These are phyloP conservation scores for Scaptomyza parva DNA, from an alignment of 2,888 invertebrate genomes.

Conservation along the genomic window DNA sequence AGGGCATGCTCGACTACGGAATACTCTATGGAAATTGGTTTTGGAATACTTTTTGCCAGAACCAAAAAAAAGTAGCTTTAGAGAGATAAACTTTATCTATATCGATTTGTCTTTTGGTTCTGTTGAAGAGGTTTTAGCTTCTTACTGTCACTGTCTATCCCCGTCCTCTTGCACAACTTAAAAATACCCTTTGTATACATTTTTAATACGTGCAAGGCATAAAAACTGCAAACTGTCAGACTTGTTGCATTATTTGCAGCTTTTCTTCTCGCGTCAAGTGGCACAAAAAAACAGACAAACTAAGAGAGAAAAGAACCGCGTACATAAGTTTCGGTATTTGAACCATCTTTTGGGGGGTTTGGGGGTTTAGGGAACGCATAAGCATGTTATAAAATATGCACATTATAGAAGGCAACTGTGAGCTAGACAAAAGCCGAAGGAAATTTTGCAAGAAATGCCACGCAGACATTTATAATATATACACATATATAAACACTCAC, in stretches of 20 bases:
- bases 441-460: slow-evolving; percentile 54
- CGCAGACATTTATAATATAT: slow-evolving; percentile 40
- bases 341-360: slow-evolving; percentile 20
- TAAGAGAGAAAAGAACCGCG: background rate
- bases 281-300: too few species aligned
- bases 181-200: background rate
- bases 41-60: background rate
- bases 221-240: slow-evolving; percentile 33
- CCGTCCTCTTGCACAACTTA: background rate
- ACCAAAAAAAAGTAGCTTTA: background rate
- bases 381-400: slow-evolving; percentile 78
- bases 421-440: slow-evolving; percentile 76
- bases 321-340: slow-evolving; percentile 23
- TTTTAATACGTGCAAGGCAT: background rate
- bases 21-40: background rate
- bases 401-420: slow-evolving; percentile 68
- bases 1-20: background rate
- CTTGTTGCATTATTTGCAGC: slow-evolving; percentile 74
- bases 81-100: background rate
- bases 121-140: too few species aligned
- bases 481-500: background rate
- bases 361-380: slow-evolving; percentile 60
- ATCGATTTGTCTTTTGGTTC: background rate
- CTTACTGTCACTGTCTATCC: background rate
- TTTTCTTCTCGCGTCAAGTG: slow-evolving; percentile 15